Evolutionary conservation across 2,113 vertebrate species (phyloP), one percentile per base, ranked within the genome.

Genomic region (Rhadina sibilatrix): DNA sequence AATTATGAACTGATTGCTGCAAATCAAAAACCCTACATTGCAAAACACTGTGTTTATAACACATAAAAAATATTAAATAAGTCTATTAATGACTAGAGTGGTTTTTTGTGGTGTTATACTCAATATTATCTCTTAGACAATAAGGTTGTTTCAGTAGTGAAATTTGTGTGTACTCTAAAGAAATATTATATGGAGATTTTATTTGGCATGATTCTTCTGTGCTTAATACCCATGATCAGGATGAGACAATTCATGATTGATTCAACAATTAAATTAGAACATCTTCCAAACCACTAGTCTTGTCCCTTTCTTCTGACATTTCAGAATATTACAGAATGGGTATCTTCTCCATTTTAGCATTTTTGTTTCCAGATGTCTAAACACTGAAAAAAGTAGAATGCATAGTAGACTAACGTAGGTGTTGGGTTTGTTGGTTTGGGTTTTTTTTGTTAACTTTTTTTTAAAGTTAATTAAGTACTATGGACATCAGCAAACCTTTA

Each of bases 341-440:
- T 31, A 31, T 50, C 19, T 60, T 24, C 49, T 76, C 30, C 25
- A 24, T 57, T 79, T 57, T 46, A 85, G 25, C 30, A 33, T 20
- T 75, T 40, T 19, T 49, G 12, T 25, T 83, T 74, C 15, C 31
- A 72, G n/a, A 30, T 5, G 5, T 60, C 7, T 27, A 11, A 80
- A 65, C 31, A 16, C 5, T 37, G 53, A 61, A 75, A 71, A 23
- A 70, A 28, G 15, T 21, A 65, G 27, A 49, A 76, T 18, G 10
- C 11, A 28, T 37, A 28, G 20, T 12, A 92, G 9, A 57, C 28
- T 66, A 27, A 82, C 1, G 0, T 27, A 52, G 0, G 0, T 19
- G 5, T 14, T 86, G 31, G 24, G 28, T 53, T 85, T 57, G 42
- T 28, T 35, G 14, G 11, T 38, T 69, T 37, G 12, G 0, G 0